phyloP scores from a whole-genome alignment of 2,113 vertebrate genomes.

The Plecotus auritus region DNA sequence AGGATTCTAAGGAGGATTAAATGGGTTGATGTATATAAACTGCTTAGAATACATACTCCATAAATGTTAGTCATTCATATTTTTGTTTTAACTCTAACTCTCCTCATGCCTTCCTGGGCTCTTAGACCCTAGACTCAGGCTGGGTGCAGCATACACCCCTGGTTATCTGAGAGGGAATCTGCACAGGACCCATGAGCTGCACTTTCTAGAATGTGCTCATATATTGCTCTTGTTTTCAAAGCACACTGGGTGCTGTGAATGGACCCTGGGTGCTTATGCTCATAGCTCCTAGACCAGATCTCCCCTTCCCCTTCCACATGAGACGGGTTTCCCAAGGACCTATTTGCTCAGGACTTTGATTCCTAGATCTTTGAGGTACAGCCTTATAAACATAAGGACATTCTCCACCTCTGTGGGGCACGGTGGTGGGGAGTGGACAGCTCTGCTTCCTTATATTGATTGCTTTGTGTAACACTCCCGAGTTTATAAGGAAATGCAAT shows the following conservation, averaged over 20 bases:
- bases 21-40: background rate
- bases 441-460: constrained; percentile 57
- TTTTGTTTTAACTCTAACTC: background rate
- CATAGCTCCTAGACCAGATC: background rate
- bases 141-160: background rate
- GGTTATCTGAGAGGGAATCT: background rate
- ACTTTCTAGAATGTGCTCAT: background rate
- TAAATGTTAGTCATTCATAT: background rate
- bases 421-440: background rate
- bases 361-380: background rate
- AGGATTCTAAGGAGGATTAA: background rate
- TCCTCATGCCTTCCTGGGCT: background rate
- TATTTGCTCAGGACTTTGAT: background rate
- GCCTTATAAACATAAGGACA: background rate
- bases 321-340: background rate
- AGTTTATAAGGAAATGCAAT: constrained; percentile 73
- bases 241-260: background rate
- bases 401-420: background rate
- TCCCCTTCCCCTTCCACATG: background rate
- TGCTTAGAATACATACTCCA: background rate
- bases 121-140: background rate
- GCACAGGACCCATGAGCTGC: background rate
- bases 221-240: background rate
- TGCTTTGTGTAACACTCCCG: constrained; percentile 63
- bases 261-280: background rate